Conservation (phyloP, 2,797 vertebrate genomes). For the Trematomus bernacchii region DNA sequence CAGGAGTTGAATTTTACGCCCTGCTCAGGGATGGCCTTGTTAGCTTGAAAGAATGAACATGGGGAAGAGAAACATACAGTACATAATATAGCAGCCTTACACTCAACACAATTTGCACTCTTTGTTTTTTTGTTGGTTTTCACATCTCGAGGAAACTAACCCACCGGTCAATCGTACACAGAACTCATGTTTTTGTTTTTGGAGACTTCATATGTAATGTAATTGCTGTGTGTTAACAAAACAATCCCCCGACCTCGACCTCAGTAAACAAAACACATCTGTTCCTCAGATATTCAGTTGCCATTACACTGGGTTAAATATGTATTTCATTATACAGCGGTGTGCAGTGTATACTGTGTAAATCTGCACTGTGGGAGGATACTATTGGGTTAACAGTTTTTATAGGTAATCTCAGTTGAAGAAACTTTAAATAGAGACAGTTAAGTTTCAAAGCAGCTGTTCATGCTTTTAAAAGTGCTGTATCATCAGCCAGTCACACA, state of each 20-base stretch:
- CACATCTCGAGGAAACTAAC: slow-evolving; percentile 80
- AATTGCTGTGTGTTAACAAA: slow-evolving; percentile 59
- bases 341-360: slow-evolving; percentile 46
- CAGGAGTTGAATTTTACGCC: slow-evolving; percentile 87
- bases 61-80: slow-evolving; percentile 87
- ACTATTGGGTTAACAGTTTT: slow-evolving; percentile 46
- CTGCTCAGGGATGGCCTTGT: slow-evolving; percentile 98
- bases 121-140: slow-evolving; percentile 79
- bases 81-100: slow-evolving; percentile 89
- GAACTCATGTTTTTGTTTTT: slow-evolving; percentile 33
- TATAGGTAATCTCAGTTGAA: slow-evolving; percentile 55
- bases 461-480: slow-evolving; percentile 61
- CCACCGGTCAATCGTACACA: slow-evolving; percentile 58
- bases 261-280: slow-evolving; percentile 47
- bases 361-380: slow-evolving; percentile 62
- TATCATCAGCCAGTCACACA: slow-evolving; percentile 66
- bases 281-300: slow-evolving; percentile 49
- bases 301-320: slow-evolving; percentile 60
- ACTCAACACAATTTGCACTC: slow-evolving; percentile 92
- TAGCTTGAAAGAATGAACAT: slow-evolving; percentile 92
- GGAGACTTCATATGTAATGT: slow-evolving; percentile 48
- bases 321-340: slow-evolving; percentile 50
- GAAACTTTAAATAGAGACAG: slow-evolving; percentile 66
- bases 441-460: slow-evolving; percentile 88
- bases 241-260: slow-evolving; percentile 35